These are phyloP conservation scores for Merops nubicus DNA, from an alignment of 2,113 vertebrate species.

Conservation along the genomic window DNA sequence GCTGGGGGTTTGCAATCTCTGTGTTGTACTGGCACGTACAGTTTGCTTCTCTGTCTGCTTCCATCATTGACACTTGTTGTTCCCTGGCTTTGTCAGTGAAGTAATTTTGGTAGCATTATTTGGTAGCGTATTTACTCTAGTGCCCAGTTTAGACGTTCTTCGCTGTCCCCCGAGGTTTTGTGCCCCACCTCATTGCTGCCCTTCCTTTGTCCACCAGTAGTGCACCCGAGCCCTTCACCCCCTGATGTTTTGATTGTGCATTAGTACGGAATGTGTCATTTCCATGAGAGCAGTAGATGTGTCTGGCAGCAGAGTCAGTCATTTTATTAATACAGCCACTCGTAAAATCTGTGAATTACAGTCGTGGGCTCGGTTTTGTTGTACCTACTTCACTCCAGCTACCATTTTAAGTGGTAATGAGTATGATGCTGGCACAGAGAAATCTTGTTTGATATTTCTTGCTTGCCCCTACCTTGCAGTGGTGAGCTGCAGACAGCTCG, in stretches of 20 bases:
- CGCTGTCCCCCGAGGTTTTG: neutral
- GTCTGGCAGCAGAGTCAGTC: neutral
- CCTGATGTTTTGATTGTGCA: neutral
- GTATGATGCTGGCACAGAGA: neutral
- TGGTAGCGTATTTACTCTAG: neutral
- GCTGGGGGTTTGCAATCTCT: neutral
- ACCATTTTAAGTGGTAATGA: neutral
- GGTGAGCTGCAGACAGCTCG: neutral
- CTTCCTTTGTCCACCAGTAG: neutral
- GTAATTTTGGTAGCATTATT: neutral
- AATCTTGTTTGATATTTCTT: neutral
- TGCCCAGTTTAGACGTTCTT: neutral
- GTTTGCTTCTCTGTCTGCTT: neutral
- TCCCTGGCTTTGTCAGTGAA: neutral
- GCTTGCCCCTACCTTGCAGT: neutral
- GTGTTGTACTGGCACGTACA: rapidly evolving
- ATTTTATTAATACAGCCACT: neutral
- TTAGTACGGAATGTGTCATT: neutral
- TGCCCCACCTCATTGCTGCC: neutral
- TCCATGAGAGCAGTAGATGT: neutral
- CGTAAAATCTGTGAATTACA: neutral
- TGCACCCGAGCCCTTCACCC: neutral
- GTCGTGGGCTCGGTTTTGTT: neutral
- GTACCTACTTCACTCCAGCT: neutral
- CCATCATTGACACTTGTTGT: neutral